phyloP scores from a whole-genome alignment of 2,797 vertebrate genomes.

The Euthynnus affinis region DNA sequence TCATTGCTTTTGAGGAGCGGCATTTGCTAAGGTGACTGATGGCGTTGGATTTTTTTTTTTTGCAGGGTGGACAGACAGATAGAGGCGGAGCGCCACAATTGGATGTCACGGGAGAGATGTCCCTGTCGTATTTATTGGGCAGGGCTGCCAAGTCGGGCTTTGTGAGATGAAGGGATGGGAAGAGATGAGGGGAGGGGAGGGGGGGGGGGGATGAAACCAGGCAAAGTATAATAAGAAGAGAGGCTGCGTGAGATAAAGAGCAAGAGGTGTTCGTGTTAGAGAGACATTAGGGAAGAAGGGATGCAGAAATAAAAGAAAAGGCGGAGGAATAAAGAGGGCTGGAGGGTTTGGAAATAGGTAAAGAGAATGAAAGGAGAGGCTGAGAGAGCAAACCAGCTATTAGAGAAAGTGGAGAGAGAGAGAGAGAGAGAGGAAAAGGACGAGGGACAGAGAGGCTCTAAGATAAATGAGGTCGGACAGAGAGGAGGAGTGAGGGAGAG shows the following conservation, averaged over 20 bases:
- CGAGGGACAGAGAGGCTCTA: constrained; percentile 43
- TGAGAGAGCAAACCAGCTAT: constrained; percentile 50
- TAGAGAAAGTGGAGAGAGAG: constrained; percentile 48
- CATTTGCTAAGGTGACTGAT: constrained; percentile 52
- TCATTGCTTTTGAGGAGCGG: constrained; percentile 39
- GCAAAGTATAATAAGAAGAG: constrained; percentile 14
- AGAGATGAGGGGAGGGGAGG: background rate
- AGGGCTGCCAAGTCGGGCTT: constrained; percentile 42
- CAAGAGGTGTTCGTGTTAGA: background rate
- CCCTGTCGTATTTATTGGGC: constrained; percentile 69
- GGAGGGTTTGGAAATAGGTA: constrained; percentile 25
- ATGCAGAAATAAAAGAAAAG: constrained; percentile 16
- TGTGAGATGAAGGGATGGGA: constrained; percentile 37
- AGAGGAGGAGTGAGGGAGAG: constrained; percentile 39
- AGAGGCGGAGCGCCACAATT: constrained; percentile 49
- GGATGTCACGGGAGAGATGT: constrained; percentile 63
- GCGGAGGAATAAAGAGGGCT: constrained; percentile 11
- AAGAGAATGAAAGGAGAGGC: constrained; percentile 44
- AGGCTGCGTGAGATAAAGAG: constrained; percentile 8
- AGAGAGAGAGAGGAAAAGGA: background rate
- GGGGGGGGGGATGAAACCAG: constrained; percentile 13
- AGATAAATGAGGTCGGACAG: constrained; percentile 66
- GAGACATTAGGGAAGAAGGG: constrained; percentile 17
- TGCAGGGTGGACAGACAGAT: constrained; percentile 43
- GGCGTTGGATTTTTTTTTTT: constrained; percentile 36